A percentile compares a stretch with the other conserved stretches of the same genome.
These are phyloP conservation scores for Iguana delicatissima DNA, from an alignment of 2,797 vertebrate genomes.

Conservation along the genomic window DNA sequence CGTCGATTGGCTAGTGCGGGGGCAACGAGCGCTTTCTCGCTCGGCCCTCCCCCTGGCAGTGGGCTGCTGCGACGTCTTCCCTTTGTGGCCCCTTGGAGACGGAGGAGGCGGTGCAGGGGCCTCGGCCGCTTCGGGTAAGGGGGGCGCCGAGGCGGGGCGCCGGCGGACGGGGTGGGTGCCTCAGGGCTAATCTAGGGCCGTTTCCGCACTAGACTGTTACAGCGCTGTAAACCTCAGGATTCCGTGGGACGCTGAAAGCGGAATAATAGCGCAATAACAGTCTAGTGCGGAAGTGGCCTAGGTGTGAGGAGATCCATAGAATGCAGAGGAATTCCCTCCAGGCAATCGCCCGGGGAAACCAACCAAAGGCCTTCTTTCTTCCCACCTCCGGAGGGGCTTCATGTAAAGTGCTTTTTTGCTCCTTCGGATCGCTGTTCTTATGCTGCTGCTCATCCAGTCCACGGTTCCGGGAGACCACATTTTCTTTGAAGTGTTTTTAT, in stretches of 20 bases:
- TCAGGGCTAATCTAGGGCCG: no score
- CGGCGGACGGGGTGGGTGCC: accelerated
- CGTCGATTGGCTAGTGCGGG: slow-evolving; percentile 23
- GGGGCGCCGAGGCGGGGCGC: background rate
- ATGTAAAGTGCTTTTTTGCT: background rate
- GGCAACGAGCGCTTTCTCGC: background rate
- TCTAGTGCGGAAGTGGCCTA: no score
- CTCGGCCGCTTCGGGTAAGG: background rate
- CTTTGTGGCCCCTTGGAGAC: background rate
- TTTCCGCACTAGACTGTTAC: no score
- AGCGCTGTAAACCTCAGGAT: no score
- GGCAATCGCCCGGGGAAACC: background rate
- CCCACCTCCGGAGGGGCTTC: background rate
- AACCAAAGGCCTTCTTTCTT: background rate
- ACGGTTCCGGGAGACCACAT: background rate
- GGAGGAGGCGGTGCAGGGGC: background rate
- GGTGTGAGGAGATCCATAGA: no score
- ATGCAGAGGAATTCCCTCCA: background rate
- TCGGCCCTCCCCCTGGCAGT: accelerated
- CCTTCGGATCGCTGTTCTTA: background rate
- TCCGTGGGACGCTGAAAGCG: no score
- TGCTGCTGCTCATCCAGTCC: no score
- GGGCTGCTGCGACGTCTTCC: background rate
- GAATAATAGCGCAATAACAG: no score
- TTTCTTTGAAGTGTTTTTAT: background rate